phyloP scores from a whole-genome alignment of 1,140 invertebrate species.

The Eriocheir sinensis region DNA sequence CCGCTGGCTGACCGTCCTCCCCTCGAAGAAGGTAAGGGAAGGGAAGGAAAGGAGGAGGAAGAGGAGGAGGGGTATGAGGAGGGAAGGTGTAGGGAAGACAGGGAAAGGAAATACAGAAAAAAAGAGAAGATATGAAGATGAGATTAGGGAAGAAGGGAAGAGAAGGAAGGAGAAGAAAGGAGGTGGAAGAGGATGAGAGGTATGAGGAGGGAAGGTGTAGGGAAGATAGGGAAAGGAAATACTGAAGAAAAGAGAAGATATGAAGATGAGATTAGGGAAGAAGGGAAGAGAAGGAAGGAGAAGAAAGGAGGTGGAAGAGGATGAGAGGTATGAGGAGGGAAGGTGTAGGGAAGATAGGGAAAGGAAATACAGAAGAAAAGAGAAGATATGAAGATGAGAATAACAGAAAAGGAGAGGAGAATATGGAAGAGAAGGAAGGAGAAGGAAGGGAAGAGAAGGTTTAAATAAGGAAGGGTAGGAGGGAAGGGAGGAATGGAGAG shows the following conservation, averaged over 20 bases:
- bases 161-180: not conserved
- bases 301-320: not conserved
- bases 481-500: no score
- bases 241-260: not conserved
- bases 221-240: not conserved
- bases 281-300: not conserved
- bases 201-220: not conserved
- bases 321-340: not conserved
- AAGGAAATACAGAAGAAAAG: not conserved
- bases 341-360: not conserved
- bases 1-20: slow-evolving; percentile 83
- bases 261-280: not conserved
- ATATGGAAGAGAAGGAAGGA: no score
- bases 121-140: not conserved
- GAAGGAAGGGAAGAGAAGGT: no score
- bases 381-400: no score
- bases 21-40: slow-evolving; percentile 83
- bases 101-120: not conserved
- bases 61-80: not conserved
- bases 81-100: no score
- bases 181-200: no score
- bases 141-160: not conserved
- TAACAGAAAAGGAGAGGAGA: no score
- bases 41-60: not conserved
- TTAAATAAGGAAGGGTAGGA: no score